Base-by-base conservation (phyloP, 92 coral and sea anemone species). In the Epizoanthus ramosus region DNA sequence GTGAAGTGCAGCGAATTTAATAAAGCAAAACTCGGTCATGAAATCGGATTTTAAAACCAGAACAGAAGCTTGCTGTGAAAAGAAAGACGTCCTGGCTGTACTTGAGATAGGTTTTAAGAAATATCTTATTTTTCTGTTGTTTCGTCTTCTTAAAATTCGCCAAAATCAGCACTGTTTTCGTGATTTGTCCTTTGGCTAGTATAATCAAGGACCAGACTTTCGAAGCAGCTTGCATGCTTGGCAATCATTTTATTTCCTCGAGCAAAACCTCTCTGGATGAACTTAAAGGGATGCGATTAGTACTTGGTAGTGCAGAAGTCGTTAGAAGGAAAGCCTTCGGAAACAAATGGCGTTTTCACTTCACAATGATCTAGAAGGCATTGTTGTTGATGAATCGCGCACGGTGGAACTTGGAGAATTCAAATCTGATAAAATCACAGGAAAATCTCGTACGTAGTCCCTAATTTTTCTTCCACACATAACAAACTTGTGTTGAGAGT, bases 1-100 rank as follows among this genome's bases (percentile, higher is more conserved):
- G 2, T 3, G 21, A 61, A 61, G 67, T 61, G 18, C 67, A 15
- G 7, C 25, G 67, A 61, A 60, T n/a, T n/a, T n/a, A n/a, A n/a
- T n/a, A n/a, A n/a, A n/a, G n/a, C n/a, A n/a, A n/a, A n/a, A n/a
- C n/a, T n/a, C n/a, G 67, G 67, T 61, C 67, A 61, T 61, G 74
- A 69, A 69, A 69, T 39, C n/a, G n/a, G 56, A 69, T 69, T 39
- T 17, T 69, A 69, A 8, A 69, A 13, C 74, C 74, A 69, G 74
- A 69, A 69, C 74, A 69, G 17, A 69, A 69, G 74, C 53, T 69
- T 3, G 74, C 53, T 69, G 67, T 61, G 67, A 66, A 66, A 65
- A 65, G 43, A 3, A 23, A 67, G 18, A 25, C 50, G 71, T 67
- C 8, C 71, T 31, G 71, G 71, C 45, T 31, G 71, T 28, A 31